Percentiles rank a stretch among this genome's conserved stretches.
phyloP scores from a whole-genome alignment of 2,113 vertebrate genomes.

The Taxidea taxus region DNA sequence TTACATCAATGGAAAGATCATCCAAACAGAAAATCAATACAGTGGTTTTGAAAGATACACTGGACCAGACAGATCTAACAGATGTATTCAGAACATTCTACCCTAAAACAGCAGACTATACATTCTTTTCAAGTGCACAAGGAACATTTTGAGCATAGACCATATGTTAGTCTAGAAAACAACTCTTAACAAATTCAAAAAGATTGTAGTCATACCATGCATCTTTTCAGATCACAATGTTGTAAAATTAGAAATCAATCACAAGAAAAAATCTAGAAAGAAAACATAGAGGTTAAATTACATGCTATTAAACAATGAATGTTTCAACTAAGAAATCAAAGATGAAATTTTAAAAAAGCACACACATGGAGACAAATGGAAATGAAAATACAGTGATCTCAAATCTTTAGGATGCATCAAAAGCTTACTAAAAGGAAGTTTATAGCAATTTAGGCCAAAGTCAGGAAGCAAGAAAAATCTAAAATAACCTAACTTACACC shows the following conservation, averaged over 20 bases:
- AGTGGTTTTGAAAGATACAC: too few species aligned
- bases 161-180: background rate
- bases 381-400: background rate
- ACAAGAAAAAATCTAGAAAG: background rate
- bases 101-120: background rate
- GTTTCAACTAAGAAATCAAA: background rate
- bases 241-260: background rate
- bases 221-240: background rate
- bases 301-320: background rate
- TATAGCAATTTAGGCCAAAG: background rate
- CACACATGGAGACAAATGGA: background rate
- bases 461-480: background rate
- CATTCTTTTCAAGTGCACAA: background rate
- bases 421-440: background rate
- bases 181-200: background rate
- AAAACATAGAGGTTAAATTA: background rate
- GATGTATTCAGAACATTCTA: background rate
- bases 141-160: background rate
- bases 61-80: background rate
- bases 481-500: background rate
- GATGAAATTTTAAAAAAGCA: background rate
- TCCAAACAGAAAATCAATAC: too few species aligned
- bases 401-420: background rate
- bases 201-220: background rate
- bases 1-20: too few species aligned